Conservation (phyloP, 2,797 vertebrate species). For the Chelidonichthys spinosus region DNA sequence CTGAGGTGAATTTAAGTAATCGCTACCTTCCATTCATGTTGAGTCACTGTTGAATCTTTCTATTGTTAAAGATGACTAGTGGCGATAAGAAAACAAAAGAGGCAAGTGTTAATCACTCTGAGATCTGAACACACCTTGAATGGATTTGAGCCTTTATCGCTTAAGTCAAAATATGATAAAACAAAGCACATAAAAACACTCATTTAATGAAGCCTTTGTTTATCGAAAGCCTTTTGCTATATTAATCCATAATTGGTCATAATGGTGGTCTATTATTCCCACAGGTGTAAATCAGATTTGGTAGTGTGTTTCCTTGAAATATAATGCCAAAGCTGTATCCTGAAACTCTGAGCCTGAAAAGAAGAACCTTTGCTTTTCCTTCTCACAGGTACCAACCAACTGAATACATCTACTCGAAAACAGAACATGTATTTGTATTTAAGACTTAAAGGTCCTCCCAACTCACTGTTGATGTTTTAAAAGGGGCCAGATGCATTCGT, state of each 20-base stretch:
- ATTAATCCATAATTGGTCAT: conserved; percentile 10
- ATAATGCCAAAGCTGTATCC: not conserved
- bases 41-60: conserved; percentile 38
- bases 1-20: conserved; percentile 21
- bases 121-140: conserved; percentile 53
- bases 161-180: conserved; percentile 53
- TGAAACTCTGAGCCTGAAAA: not conserved
- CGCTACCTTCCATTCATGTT: conserved; percentile 34
- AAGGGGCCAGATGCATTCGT: not conserved
- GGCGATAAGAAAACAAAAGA: conserved; percentile 56
- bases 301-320: conserved; percentile 8
- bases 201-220: conserved; percentile 9
- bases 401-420: not conserved
- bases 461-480: not conserved
- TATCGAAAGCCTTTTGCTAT: conserved; percentile 3
- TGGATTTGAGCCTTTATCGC: conserved; percentile 23
- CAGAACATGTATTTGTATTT: not conserved
- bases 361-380: not conserved
- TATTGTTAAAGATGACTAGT: conserved; percentile 42
- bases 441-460: not conserved
- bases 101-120: conserved; percentile 32
- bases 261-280: conserved; percentile 15
- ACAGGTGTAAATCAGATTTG: conserved; percentile 17
- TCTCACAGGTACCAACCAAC: not conserved
- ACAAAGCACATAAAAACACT: conserved; percentile 39